phyloP scores from a whole-genome alignment of 2,797 vertebrate species.

The Cryptoblepharus egeriae region DNA sequence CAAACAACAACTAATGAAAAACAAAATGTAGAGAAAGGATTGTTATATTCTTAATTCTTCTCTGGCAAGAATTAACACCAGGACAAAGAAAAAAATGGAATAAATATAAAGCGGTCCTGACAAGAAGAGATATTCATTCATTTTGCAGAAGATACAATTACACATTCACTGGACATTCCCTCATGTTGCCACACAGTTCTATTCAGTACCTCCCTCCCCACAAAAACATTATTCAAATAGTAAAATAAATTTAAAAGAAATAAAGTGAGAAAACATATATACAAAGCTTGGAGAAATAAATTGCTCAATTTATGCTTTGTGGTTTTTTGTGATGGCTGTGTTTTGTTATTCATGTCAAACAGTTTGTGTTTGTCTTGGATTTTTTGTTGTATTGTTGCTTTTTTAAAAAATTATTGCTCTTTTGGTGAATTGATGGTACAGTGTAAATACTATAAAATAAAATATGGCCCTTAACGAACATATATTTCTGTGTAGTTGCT shows the following conservation, averaged over 20 bases:
- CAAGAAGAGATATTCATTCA: slow-evolving; percentile 9
- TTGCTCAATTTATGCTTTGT: background rate
- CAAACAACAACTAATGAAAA: slow-evolving; percentile 12
- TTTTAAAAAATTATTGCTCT: too few species aligned
- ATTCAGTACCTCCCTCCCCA: background rate
- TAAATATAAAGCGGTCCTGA: slow-evolving; percentile 11
- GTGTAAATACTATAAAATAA: background rate
- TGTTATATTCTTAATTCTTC: background rate
- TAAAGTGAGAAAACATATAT: background rate
- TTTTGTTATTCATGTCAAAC: too few species aligned
- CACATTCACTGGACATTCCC: slow-evolving; percentile 12
- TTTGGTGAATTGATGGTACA: too few species aligned
- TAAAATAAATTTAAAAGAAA: slow-evolving; percentile 16
- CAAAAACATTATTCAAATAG: background rate
- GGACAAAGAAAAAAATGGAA: slow-evolving; percentile 36
- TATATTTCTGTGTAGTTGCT: too few species aligned
- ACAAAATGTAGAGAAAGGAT: slow-evolving; percentile 20
- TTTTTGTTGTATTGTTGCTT: too few species aligned
- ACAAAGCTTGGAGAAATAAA: background rate
- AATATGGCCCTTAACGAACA: background rate
- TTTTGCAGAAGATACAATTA: slow-evolving; percentile 12
- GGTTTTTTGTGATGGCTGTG: too few species aligned
- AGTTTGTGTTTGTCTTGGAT: too few species aligned
- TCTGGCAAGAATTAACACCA: background rate
- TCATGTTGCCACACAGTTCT: background rate